phyloP scores from a whole-genome alignment of 1,140 invertebrate genomes.

The Harlomillsia oculata region DNA sequence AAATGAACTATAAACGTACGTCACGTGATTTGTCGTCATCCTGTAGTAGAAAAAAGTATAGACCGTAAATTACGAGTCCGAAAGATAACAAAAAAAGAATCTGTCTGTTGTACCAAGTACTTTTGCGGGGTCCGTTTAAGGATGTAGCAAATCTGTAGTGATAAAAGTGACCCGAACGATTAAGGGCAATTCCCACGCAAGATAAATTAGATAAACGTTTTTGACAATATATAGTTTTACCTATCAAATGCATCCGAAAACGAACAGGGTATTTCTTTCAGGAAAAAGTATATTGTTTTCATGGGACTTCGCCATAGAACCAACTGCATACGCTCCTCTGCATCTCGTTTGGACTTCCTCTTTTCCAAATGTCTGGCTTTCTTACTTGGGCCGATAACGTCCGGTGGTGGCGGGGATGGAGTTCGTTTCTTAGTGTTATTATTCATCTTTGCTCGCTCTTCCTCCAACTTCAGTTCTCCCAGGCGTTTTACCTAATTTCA shows the following conservation, averaged over 20 bases:
- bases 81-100: slow-evolving; percentile 15
- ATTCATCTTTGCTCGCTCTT: slow-evolving; percentile 23
- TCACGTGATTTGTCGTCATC: slow-evolving; percentile 42
- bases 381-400: slow-evolving; percentile 14
- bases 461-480: slow-evolving; percentile 26
- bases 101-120: slow-evolving; percentile 18
- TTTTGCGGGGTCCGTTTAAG: slow-evolving; percentile 22
- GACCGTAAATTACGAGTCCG: slow-evolving; percentile 18
- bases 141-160: slow-evolving; percentile 22
- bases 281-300: slow-evolving; percentile 71
- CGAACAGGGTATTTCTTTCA: slow-evolving; percentile 53
- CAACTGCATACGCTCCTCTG: slow-evolving; percentile 49
- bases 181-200: too few species aligned
- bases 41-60: slow-evolving; percentile 35
- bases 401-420: background rate
- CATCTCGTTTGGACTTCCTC: slow-evolving; percentile 4
- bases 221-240: too few species aligned
- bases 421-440: slow-evolving; percentile 5
- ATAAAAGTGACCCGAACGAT: too few species aligned
- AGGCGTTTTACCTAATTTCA: slow-evolving; percentile 26
- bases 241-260: slow-evolving; percentile 25
- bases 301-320: slow-evolving; percentile 81
- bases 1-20: slow-evolving; percentile 39
- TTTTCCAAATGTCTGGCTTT: slow-evolving; percentile 12
- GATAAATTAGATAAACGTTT: too few species aligned